Evolutionary conservation across 2,113 vertebrate species (phyloP).

Genomic region (Morone saxatilis): DNA sequence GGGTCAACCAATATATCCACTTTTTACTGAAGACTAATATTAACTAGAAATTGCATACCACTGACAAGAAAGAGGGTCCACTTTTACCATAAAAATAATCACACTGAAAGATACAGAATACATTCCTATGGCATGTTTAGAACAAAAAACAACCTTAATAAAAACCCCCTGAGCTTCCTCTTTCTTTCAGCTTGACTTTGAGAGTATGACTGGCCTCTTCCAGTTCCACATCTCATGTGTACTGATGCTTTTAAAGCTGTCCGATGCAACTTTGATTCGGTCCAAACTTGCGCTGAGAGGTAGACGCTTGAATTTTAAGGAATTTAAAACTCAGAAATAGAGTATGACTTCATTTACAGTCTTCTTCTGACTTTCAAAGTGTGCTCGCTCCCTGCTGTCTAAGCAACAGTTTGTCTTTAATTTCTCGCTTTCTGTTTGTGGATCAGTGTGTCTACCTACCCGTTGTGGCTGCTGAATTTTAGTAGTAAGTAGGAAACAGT

Average conservation of each 20-base stretch:
- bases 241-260: background rate
- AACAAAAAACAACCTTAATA: background rate
- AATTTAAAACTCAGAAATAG: background rate
- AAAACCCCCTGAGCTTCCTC: background rate
- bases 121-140: background rate
- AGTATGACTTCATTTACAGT: background rate
- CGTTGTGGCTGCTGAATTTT: background rate
- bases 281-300: background rate
- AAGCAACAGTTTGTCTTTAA: background rate
- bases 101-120: background rate
- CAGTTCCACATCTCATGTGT: background rate
- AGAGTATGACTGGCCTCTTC: background rate
- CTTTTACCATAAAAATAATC: background rate
- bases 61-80: background rate
- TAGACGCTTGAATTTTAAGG: background rate
- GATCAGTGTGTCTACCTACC: background rate
- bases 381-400: background rate
- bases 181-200: slow-evolving; percentile 11
- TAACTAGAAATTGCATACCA: background rate
- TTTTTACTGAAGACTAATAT: background rate
- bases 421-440: background rate
- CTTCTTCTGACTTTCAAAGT: slow-evolving; percentile 7
- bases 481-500: slow-evolving; percentile 26
- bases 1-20: background rate
- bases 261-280: background rate